Percentiles rank a stretch among this genome's conserved stretches.
Evolutionary conservation across 2,797 vertebrate genomes (phyloP).

Genomic region (Sebastes matsubarae): DNA sequence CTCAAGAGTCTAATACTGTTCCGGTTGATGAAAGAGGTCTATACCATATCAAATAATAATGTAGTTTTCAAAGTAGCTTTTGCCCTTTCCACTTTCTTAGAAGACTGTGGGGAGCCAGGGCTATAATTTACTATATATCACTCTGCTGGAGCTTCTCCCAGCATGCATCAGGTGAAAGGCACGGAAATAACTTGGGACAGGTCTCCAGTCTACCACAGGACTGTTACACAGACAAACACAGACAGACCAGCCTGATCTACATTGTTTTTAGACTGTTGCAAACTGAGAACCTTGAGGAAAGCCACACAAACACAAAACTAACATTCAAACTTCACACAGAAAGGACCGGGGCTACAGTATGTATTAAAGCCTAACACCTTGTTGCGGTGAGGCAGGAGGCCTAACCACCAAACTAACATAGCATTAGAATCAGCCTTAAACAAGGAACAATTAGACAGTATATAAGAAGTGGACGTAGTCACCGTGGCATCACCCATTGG

Average conservation of each 20-base stretch:
- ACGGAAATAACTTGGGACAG: neutral
- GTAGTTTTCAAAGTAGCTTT: neutral
- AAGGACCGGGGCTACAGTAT: neutral
- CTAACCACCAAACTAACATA: neutral
- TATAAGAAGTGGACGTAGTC: too few relatives aligned
- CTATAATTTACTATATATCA: neutral
- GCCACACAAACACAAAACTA: neutral
- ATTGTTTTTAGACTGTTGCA: neutral
- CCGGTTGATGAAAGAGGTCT: neutral
- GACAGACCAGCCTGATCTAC: neutral
- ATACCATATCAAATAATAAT: neutral
- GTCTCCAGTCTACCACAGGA: neutral
- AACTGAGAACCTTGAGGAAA: neutral
- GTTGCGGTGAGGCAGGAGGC: neutral
- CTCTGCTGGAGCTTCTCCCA: neutral
- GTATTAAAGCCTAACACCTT: neutral
- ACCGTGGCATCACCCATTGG: rapidly evolving
- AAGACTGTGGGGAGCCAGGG: neutral
- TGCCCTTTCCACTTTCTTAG: neutral
- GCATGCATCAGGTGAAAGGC: neutral
- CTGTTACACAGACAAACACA: neutral
- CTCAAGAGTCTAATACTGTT: neutral
- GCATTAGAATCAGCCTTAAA: neutral
- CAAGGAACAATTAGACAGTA: neutral
- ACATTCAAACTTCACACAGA: neutral